Conservation (phyloP, 1,140 invertebrate genomes). For the Pectinophora gossypiella region DNA sequence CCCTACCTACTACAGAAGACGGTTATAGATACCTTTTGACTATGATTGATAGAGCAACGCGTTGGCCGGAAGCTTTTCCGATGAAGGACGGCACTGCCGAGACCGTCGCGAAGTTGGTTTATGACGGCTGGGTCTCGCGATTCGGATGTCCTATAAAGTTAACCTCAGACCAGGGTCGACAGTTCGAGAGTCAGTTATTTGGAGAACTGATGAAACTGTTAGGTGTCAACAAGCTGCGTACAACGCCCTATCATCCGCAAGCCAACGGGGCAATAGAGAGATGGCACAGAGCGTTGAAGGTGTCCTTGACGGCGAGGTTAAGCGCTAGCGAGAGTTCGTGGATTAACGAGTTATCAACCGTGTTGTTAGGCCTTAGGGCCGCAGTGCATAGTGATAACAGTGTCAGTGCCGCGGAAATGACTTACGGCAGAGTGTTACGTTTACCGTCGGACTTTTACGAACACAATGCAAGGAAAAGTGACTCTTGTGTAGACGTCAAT, state of each 20-base stretch:
- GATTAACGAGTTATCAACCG: background rate
- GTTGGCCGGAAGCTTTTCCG: background rate
- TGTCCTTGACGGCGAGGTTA: background rate
- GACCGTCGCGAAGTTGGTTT: background rate
- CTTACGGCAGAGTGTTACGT: background rate
- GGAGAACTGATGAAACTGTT: background rate
- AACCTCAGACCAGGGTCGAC: background rate
- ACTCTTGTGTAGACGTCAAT: background rate
- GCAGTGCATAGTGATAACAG: background rate
- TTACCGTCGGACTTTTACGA: background rate
- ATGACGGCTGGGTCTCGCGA: background rate
- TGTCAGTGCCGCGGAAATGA: background rate
- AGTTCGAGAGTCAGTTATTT: background rate
- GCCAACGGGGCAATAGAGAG: background rate
- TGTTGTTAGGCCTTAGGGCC: background rate
- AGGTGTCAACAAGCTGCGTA: background rate
- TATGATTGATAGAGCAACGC: background rate
- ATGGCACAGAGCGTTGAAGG: background rate
- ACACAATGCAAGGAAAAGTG: background rate
- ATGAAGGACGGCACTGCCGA: background rate
- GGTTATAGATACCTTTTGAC: background rate
- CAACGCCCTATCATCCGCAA: background rate
- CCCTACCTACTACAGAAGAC: constrained; percentile 32
- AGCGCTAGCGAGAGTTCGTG: background rate
- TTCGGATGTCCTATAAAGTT: background rate